Base-by-base conservation (phyloP, 2,888 invertebrate species). In the Anagyrus pseudococci region DNA sequence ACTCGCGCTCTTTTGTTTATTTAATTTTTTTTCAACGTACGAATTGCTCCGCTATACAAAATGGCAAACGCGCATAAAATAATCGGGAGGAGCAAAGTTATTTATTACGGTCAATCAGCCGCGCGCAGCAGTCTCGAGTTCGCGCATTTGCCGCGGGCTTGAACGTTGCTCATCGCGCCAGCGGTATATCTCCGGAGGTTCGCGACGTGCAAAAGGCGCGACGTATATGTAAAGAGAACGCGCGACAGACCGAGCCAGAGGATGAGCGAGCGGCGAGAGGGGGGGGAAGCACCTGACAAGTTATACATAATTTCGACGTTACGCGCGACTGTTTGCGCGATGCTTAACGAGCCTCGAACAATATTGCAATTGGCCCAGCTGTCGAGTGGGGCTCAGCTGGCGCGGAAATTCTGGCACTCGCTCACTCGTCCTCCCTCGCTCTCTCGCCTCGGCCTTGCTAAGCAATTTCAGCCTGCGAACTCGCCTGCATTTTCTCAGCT, bases 371-470 rank as follows among this genome's bases (percentile, higher is more conserved):
- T 37, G 33, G 33, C 8, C 2, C 33, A 8, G 33, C 33, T 37
- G 33, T 2, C 8, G 33, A n/a, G 3, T 8, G 33, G 33, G 3
- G 33, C 33, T n/a, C n/a, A n/a, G n/a, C n/a, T n/a, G n/a, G 33
- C 8, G 33, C 33, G 33, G 15, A 4, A 15, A n/a, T n/a, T n/a
- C n/a, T n/a, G n/a, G 4, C 48, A 15, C 50, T 7, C 44, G 29
- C 26, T 13, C 59, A 37, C 47, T 44, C 43, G 44, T 25, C 43
- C n/a, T 10, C 55, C 15, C 29, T 55, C 55, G 29, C 29, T 55
- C 23, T 17, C 58, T 49, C 19, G n/a, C 48, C 33, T 2, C 33
- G 33, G 4, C 10, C 6, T 29, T n/a, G n/a, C n/a, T n/a, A n/a
- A n/a, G n/a, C n/a, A n/a, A n/a, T n/a, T n/a, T n/a, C n/a, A n/a